Conservation (phyloP, 53 echinoderm and acorn worm genomes). For the Patiria pectinifera region DNA sequence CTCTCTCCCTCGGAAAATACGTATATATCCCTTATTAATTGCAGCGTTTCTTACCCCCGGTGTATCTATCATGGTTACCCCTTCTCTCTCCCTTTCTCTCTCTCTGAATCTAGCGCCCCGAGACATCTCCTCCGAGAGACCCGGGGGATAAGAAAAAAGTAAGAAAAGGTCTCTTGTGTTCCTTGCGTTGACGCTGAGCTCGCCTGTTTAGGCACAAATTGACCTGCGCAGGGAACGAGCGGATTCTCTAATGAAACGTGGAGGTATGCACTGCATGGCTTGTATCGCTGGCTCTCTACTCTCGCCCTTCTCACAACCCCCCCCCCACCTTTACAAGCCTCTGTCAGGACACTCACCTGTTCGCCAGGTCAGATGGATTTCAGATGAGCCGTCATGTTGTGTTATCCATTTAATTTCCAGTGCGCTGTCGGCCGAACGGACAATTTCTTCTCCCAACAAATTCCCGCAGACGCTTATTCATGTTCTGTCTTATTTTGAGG, state of each 20-base stretch:
- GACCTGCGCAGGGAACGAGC: conserved; percentile 26
- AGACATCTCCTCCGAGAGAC: not conserved
- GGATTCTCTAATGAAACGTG: conserved; percentile 56
- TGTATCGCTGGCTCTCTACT: conserved; percentile 1
- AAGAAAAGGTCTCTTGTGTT: not conserved
- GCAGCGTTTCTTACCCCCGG: not conserved
- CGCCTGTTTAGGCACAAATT: conserved; percentile 61
- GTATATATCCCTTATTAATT: not conserved
- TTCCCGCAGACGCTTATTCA: not conserved
- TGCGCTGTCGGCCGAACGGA: not conserved
- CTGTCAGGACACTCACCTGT: conserved; percentile 48
- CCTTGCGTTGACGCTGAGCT: conserved; percentile 19
- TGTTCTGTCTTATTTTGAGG: too few species aligned
- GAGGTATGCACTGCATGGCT: conserved; percentile 25
- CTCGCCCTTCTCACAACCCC: not conserved
- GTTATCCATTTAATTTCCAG: conserved; percentile 50
- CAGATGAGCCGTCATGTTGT: conserved; percentile 25
- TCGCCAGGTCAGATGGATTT: conserved; percentile 47
- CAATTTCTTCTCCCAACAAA: not conserved
- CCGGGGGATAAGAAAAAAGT: not conserved
- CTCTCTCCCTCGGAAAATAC: not conserved
- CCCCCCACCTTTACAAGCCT: not conserved
- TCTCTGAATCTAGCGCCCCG: not conserved
- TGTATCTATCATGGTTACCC: not conserved
- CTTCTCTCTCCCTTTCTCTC: not conserved